A percentile compares a stretch with the other conserved stretches of the same genome.
phyloP scores from a whole-genome alignment of 2,888 invertebrate genomes.

The Drosophila birchii region DNA sequence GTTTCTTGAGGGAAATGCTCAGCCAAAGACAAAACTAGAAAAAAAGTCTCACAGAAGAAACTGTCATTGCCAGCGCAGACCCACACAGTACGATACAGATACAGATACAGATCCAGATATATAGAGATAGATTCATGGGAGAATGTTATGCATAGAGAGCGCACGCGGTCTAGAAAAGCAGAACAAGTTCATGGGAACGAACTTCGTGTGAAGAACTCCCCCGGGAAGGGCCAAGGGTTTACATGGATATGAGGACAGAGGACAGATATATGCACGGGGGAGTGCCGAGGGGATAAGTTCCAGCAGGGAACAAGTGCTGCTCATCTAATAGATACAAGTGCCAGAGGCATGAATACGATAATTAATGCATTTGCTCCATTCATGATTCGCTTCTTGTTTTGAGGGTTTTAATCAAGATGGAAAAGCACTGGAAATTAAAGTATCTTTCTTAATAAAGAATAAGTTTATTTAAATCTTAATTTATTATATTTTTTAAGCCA shows the following conservation, averaged over 20 bases:
- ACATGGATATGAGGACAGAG: background rate
- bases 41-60: conserved; percentile 38
- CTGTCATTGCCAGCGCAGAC: conserved; percentile 48
- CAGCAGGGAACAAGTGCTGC: conserved; percentile 29
- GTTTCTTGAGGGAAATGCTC: conserved; percentile 43
- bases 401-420: background rate
- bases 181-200: conserved; percentile 72
- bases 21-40: conserved; percentile 17
- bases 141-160: conserved; percentile 58
- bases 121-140: conserved; percentile 33
- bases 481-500: too few relatives aligned
- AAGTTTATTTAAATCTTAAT: background rate
- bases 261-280: background rate
- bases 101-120: conserved; percentile 5
- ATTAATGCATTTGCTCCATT: conserved; percentile 34
- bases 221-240: conserved; percentile 1
- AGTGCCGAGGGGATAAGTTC: background rate
- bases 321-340: conserved; percentile 34
- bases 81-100: conserved; percentile 40
- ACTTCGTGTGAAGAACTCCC: conserved; percentile 40
- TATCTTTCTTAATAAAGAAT: too few relatives aligned
- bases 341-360: conserved; percentile 35
- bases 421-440: background rate
- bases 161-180: conserved; percentile 49
- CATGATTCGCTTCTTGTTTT: conserved; percentile 34